Evolutionary conservation across 2,888 invertebrate genomes (phyloP), one percentile per base, ranked within the genome.

Genomic region (Strigamia crassipes): DNA sequence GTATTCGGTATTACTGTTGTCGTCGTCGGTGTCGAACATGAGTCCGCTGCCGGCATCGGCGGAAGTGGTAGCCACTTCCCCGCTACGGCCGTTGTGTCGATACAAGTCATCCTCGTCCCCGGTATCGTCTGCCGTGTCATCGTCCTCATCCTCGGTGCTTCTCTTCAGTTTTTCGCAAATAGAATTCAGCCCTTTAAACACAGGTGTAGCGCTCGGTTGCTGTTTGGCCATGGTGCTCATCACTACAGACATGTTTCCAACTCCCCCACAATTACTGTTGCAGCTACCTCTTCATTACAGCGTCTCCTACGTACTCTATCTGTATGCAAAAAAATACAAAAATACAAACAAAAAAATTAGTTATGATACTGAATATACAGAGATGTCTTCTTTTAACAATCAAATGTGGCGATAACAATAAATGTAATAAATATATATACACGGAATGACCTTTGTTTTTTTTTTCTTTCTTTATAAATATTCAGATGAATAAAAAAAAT

Each of bases 141-240:
- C 81, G 77, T 81, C 81, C 12, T 46, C 81, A 27, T 81, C 81
- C 81, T 81, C 81, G 77, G 81, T 77, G 9, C 73, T 83, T 46
- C 42, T 82, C 41, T 83, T 83, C n/a, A 83, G 82, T 61, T 83
- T 83, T 27, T 83, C 83, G 80, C 83, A 83, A 38, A 83, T 80
- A 46, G 82, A 82, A 78, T 61, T 73, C 21, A 80, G 31, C 18
- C 77, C 77, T 31, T 77, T 41, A 34, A 77, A 73, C 34, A 56
- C 81, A 42, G 81, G 81, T 73, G 73, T 73, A 27, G 73, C 73
- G 51, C 51, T 80, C 21, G 23, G 38, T 46, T 81, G 81, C 78
- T 81, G 81, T 27, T 81, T 81, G 42, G 81, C 81, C 81, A 81
- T 81, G 41, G 81, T 78, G 81, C 81, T 81, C 81, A 81, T 81